A percentile compares a stretch with the other conserved stretches of the same genome.
Evolutionary conservation across 2,113 vertebrate genomes (phyloP).

Genomic region (Paradisaea rubra): DNA sequence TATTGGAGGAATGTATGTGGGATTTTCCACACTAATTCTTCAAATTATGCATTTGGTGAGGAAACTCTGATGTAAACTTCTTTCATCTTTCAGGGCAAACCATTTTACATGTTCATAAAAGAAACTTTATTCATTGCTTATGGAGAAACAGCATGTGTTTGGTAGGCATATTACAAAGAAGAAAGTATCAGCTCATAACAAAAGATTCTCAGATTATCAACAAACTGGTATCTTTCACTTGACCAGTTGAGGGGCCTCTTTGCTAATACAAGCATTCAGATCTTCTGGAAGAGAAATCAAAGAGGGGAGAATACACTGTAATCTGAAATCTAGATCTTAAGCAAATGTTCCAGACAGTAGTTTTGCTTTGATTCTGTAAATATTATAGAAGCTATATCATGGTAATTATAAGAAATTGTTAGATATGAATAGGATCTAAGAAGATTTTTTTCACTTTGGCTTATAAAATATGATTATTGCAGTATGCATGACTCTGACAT

Average conservation of each 20-base stretch:
- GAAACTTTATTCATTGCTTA: not conserved
- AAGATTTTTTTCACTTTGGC: not conserved
- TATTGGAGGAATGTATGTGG: fast-evolving
- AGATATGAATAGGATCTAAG: not conserved
- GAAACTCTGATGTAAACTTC: not conserved
- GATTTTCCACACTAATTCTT: not conserved
- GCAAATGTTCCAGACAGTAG: not conserved
- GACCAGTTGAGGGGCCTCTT: not conserved
- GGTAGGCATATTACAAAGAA: not conserved
- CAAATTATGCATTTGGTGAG: not conserved
- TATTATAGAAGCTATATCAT: not conserved
- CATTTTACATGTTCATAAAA: not conserved
- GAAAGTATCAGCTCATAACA: not conserved
- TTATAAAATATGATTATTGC: not conserved
- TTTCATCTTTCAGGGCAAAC: not conserved
- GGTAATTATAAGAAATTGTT: not conserved
- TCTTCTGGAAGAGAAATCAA: not conserved
- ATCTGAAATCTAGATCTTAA: not conserved
- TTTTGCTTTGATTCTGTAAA: not conserved
- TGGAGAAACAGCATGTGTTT: fast-evolving
- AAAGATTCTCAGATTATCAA: not conserved
- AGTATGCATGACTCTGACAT: not conserved
- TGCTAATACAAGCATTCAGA: not conserved
- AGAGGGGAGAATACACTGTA: not conserved
- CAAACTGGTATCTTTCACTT: not conserved